These are phyloP conservation scores for Drosophila tsacasi DNA, from an alignment of 1,140 invertebrate genomes.

Conservation along the genomic window DNA sequence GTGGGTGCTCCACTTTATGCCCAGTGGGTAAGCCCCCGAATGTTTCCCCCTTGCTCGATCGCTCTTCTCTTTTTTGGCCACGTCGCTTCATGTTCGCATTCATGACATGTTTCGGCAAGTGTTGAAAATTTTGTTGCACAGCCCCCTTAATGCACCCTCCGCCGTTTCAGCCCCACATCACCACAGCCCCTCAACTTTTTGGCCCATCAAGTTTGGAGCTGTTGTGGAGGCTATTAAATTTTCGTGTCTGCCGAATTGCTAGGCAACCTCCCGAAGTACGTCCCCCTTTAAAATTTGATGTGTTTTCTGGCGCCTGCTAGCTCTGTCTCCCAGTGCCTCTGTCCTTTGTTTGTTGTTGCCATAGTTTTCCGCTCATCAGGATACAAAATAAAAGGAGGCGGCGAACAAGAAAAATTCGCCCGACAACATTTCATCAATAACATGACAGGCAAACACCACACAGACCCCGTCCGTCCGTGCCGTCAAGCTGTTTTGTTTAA, in stretches of 20 bases:
- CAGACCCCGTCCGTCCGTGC: neutral
- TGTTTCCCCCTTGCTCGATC: conserved; percentile 4
- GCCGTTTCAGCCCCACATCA: conserved; percentile 1
- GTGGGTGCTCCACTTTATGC: conserved; percentile 38
- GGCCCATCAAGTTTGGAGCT: conserved; percentile 47
- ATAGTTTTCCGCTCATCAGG: conserved; percentile 59
- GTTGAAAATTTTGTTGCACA: conserved; percentile 68
- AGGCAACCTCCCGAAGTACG: conserved; percentile 23
- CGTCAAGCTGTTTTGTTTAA: conserved; percentile 48
- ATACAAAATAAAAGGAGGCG: conserved; percentile 38
- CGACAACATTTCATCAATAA: conserved; percentile 80
- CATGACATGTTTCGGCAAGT: conserved; percentile 71
- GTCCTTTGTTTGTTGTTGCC: conserved; percentile 49
- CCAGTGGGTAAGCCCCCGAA: conserved; percentile 12
- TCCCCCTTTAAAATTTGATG: conserved; percentile 64
- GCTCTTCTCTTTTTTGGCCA: conserved; percentile 36
- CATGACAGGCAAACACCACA: conserved; percentile 26
- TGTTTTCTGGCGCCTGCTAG: conserved; percentile 63
- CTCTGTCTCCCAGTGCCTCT: neutral
- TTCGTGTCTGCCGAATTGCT: conserved; percentile 59
- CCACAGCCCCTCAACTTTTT: conserved; percentile 33
- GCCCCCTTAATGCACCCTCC: conserved; percentile 23
- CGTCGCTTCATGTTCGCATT: conserved; percentile 58
- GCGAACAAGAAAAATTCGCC: conserved; percentile 35
- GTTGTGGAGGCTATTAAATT: conserved; percentile 71